Conservation (phyloP, 2,113 vertebrate genomes). For the Clarias batrachus region DNA sequence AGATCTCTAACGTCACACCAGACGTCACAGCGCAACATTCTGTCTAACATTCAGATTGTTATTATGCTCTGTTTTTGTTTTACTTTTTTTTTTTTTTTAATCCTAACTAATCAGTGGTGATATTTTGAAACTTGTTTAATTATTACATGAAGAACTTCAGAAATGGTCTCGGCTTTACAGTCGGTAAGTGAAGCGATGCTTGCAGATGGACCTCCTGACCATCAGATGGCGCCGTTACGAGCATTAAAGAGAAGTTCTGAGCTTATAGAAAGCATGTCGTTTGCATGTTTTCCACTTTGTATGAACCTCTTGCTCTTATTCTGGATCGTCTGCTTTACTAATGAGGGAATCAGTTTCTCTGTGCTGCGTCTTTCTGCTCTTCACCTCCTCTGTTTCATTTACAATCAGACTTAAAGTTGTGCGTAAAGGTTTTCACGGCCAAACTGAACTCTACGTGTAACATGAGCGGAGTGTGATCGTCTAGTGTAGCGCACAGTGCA, state of each 20-base stretch:
- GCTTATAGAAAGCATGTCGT: slow-evolving; percentile 10
- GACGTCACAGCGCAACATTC: neutral
- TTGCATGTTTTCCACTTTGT: neutral
- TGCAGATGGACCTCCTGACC: slow-evolving; percentile 11
- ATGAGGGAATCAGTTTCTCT: neutral
- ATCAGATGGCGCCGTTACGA: slow-evolving; percentile 21
- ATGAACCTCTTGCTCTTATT: neutral
- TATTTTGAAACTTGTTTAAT: neutral
- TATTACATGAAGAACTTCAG: too few relatives aligned
- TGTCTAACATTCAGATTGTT: neutral
- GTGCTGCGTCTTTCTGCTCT: neutral
- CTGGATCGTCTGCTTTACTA: neutral
- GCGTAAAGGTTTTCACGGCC: neutral
- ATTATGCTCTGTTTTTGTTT: too few relatives aligned
- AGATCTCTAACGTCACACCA: neutral
- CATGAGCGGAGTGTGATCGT: neutral
- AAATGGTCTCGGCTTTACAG: neutral
- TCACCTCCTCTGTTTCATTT: neutral
- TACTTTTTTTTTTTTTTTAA: neutral
- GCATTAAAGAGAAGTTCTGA: neutral
- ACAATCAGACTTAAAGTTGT: neutral
- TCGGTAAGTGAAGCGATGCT: neutral
- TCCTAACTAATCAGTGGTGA: neutral
- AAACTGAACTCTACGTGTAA: neutral
- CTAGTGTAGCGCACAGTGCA: neutral